Evolutionary conservation across 2,113 vertebrate species (phyloP).

Genomic region (Cyanoramphus novaezelandiae): DNA sequence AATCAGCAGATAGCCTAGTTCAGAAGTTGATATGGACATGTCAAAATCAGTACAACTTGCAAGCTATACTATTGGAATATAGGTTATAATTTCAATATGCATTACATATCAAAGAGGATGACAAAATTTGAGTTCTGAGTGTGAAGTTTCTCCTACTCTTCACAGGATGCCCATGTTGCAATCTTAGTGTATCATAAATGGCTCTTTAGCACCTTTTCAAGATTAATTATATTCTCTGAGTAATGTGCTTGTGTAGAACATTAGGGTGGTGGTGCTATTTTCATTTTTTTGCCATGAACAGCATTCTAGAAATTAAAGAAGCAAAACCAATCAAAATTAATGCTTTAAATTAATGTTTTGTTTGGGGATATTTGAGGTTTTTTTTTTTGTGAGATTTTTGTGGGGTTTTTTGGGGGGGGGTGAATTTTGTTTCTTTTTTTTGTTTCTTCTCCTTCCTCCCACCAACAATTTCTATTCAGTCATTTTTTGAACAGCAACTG

Average conservation of each 20-base stretch:
- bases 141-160: neutral
- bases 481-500: neutral
- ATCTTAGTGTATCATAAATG: neutral
- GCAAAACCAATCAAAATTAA: neutral
- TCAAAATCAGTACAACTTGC: neutral
- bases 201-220: neutral
- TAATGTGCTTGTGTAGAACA: neutral
- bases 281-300: neutral
- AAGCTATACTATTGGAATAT: neutral
- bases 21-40: neutral
- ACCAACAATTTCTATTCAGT: neutral
- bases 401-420: no score
- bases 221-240: neutral
- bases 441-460: neutral
- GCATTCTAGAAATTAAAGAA: neutral
- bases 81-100: neutral
- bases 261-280: neutral
- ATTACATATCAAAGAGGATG: neutral
- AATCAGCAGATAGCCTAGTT: neutral
- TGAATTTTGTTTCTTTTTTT: neutral
- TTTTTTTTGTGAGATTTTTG: no score
- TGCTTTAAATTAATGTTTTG: neutral
- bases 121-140: neutral
- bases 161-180: neutral
- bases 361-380: no score